Evolutionary conservation across 2,797 vertebrate species (phyloP), one percentile per base, ranked within the genome.

Genomic region (Ambastaia sidthimunki): DNA sequence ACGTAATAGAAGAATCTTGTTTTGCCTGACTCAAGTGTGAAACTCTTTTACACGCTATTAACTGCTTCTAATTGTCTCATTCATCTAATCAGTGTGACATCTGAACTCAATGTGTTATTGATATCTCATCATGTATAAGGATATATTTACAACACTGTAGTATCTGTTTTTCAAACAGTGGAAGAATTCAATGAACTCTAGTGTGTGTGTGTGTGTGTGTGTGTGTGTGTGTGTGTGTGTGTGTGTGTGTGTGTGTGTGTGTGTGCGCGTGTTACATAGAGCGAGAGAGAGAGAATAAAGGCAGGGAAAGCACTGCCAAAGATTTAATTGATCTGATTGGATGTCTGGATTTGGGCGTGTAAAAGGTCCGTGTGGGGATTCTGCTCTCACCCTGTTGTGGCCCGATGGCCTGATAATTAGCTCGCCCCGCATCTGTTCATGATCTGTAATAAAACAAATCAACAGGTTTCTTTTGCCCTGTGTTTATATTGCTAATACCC

Each of bases 391-490:
- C 59, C 66, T 31, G 28, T 18, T 7, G 4, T 19, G 23, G 6
- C 37, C 19, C 80, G 70, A 25, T 55, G 59, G 47, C 69, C 80
- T 68, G 71, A 67, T 83, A 80, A 85, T 83, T 76, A 84, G 84
- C 82, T 75, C 41, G 28, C 25, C 65, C 74, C 52, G 67, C 70
- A 62, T 82, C 76, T 76, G 74, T 80, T 78, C 63, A 73, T 74
- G 55, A 84, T 65, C 70, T 70, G 66, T 74, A 74, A 74, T 82
- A 81, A 87, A 82, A 81, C 75, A 83, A 76, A 83, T 82, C 88
- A 89, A 89, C 89, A 90, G 81, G 87, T 90, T 81, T 87, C 76
- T 84, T 73, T 62, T 19, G 1, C 76, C 48, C 71, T 75, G 66
- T n/a, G n/a, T 86, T 79, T 90, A 85, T 82, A 72, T 69, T 76